Conservation (phyloP, 2,888 invertebrate species). For the Caprella mutica region DNA sequence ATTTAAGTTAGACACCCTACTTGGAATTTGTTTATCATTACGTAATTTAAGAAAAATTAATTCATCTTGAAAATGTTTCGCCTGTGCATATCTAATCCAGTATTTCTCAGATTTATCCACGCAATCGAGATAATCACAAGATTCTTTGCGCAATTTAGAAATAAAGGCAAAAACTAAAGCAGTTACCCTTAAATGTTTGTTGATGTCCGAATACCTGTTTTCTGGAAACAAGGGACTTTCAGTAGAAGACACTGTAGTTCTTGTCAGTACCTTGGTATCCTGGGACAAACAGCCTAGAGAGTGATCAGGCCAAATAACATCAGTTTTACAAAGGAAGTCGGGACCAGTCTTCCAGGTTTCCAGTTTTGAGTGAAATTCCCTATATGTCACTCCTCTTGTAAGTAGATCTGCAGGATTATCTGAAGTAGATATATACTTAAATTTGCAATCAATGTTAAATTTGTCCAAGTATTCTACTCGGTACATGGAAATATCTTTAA, state of each 20-base stretch:
- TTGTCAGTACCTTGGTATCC: neutral
- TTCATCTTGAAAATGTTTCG: neutral
- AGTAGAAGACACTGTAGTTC: neutral
- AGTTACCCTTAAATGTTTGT: neutral
- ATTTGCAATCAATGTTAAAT: neutral
- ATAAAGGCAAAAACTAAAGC: neutral
- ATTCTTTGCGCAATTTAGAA: neutral
- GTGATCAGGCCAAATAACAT: neutral
- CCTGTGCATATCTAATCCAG: conserved; percentile 1
- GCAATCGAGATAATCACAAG: neutral
- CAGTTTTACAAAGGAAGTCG: neutral
- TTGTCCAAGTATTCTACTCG: no score
- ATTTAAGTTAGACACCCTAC: neutral
- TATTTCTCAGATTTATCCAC: neutral
- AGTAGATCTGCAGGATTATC: conserved; percentile 10
- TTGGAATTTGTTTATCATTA: neutral
- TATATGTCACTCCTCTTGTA: neutral
- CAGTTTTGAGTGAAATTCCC: neutral
- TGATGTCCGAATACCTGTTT: neutral
- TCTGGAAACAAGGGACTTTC: neutral
- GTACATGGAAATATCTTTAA: neutral
- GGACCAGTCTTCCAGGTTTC: conserved; percentile 1
- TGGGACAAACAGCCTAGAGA: neutral
- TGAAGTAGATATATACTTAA: neutral
- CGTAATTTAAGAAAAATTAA: neutral